Evolutionary conservation across 1,140 invertebrate species (phyloP).

Genomic region (Hyposmocoma kahamanoa): DNA sequence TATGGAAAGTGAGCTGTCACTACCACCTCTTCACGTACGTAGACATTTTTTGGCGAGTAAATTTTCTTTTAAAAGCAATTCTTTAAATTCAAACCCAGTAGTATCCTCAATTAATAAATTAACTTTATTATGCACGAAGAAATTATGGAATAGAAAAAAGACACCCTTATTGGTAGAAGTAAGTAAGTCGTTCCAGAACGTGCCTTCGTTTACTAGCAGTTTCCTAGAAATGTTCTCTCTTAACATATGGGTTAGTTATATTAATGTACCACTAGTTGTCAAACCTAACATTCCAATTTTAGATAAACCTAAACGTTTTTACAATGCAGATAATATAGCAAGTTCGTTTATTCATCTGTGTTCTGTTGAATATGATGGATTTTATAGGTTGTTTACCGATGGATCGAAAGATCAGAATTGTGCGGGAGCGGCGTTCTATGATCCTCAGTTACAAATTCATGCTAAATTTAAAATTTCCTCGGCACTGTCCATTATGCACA

Average conservation of each 20-base stretch:
- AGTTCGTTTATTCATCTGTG: not conserved
- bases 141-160: conserved; percentile 1
- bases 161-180: not conserved
- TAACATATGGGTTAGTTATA: not conserved
- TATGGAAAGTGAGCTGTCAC: not conserved
- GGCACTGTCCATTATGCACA: conserved; percentile 11
- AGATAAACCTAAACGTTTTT: not conserved
- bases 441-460: not conserved
- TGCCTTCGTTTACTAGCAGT: not conserved
- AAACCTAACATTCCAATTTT: not conserved
- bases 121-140: not conserved
- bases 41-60: not conserved
- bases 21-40: not conserved
- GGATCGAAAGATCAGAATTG: not conserved
- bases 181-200: not conserved
- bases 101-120: not conserved
- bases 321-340: not conserved
- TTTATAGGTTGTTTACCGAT: not conserved
- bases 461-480: conserved; percentile 3
- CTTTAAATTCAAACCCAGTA: not conserved
- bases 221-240: not conserved
- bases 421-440: not conserved
- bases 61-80: not conserved
- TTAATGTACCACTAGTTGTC: not conserved
- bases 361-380: not conserved